Evolutionary conservation across 2,888 invertebrate species (phyloP), one percentile per base, ranked within the genome.

Genomic region (Lamellibrachia satsuma): DNA sequence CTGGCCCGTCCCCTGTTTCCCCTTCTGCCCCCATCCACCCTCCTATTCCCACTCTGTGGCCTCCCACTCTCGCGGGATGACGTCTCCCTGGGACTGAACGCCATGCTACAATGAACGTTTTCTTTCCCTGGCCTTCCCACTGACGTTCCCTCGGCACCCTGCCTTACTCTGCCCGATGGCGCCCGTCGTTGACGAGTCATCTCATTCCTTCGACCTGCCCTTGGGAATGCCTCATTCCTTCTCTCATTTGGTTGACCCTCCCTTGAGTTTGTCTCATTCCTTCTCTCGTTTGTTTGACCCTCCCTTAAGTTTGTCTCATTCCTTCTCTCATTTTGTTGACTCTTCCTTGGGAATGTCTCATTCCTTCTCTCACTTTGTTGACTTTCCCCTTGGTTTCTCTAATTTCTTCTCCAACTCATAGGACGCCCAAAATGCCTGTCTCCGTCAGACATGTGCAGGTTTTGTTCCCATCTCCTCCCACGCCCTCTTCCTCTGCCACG

Each of bases 1-100:
- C 92, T 91, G 11, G 22, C 91, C 55, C 52, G 90, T 90, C 92
- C 90, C 15, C 91, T 90, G 39, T 91, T 93, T 52, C 75, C 39
- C 27, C 39, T 55, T 90, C 91, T 39, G 52, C 92, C 75, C 92
- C 92, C 91, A 27, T 90, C 91, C n/a, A 57, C 55, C 51, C 75
- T 90, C 52, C 92, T 51, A 7, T n/a, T 11, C 52, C 91, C 52
- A 90, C 91, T 52, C 27, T 55, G 90, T 90, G 91, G 92, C 52
- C 90, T 55, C 90, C 90, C 52, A 91, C 91, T 75, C 52, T 3
- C 9, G 52, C 57, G 27, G 51, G 51, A 52, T 11, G 55, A 75
- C 75, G 6, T 22, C 75, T 75, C 15, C n/a, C 75, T 75, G 75
- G 15, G 75, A n/a, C 75, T 75, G 22, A n/a, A 75, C 22, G 75